Percentiles rank a stretch among this genome's conserved stretches.
phyloP scores from a whole-genome alignment of 2,113 vertebrate genomes.

The Chloropsis hardwickii region DNA sequence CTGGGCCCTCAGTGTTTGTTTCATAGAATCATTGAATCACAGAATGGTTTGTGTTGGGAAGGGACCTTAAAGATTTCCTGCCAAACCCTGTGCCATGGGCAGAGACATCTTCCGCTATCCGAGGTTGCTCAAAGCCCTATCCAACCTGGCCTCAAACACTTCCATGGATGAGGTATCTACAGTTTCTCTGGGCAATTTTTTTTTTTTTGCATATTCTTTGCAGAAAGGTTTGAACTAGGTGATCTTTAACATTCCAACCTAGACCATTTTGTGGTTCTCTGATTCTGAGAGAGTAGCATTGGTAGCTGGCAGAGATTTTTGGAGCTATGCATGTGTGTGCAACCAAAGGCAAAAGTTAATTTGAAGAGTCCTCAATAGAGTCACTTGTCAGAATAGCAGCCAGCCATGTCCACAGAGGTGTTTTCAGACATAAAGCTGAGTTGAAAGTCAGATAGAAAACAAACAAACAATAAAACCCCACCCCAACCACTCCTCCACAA shows the following conservation, averaged over 20 bases:
- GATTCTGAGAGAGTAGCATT: neutral
- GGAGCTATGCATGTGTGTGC: rapidly evolving
- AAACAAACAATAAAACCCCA: neutral
- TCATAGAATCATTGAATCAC: neutral
- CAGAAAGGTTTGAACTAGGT: neutral
- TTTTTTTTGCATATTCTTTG: neutral
- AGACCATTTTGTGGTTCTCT: neutral
- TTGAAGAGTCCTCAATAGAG: neutral
- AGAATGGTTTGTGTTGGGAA: neutral
- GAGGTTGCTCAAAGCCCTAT: neutral
- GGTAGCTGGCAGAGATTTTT: neutral
- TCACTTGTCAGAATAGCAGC: neutral
- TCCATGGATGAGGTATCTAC: neutral
- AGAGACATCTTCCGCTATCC: neutral
- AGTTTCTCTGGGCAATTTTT: neutral
- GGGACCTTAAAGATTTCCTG: neutral
- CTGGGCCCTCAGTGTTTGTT: neutral
- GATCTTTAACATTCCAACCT: neutral
- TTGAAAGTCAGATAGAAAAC: neutral
- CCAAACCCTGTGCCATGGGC: neutral
- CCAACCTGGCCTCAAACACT: neutral
- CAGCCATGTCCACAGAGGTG: neutral
- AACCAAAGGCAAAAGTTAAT: neutral
- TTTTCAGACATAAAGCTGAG: neutral
- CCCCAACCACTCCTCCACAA: neutral